phyloP scores from a whole-genome alignment of 1,140 invertebrate genomes.

The Drosophila parvula region DNA sequence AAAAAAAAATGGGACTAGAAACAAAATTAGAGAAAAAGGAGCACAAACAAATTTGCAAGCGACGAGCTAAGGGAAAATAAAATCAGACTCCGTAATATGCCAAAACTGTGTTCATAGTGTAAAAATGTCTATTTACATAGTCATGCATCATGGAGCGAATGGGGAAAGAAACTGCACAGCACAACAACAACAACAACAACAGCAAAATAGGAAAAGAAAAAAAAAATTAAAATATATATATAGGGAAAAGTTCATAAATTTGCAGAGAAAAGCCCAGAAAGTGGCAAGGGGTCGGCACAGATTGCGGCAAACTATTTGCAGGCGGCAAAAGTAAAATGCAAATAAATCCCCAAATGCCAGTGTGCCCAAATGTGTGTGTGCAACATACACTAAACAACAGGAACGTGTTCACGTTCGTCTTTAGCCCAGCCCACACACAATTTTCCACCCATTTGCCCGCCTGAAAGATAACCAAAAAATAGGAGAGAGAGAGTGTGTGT shows the following conservation, averaged over 20 bases:
- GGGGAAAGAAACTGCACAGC: background rate
- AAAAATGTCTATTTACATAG: constrained; percentile 80
- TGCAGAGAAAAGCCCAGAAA: constrained; percentile 25
- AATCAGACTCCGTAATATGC: constrained; percentile 65
- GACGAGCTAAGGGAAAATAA: constrained; percentile 23
- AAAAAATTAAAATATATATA: constrained; percentile 62
- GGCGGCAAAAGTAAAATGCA: constrained; percentile 71
- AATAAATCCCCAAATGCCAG: constrained; percentile 76
- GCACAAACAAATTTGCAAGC: constrained; percentile 43
- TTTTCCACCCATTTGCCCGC: constrained; percentile 49
- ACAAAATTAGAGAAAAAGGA: constrained; percentile 1
- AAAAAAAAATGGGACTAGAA: constrained; percentile 14
- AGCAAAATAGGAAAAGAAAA: constrained; percentile 2
- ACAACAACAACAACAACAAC: background rate
- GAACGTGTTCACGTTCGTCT: constrained; percentile 50
- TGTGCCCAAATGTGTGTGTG: constrained; percentile 3
- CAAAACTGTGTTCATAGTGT: constrained; percentile 74
- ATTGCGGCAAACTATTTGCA: constrained; percentile 78
- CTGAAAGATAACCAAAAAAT: constrained; percentile 62
- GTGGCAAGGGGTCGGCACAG: constrained; percentile 51
- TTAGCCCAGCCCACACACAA: constrained; percentile 20
- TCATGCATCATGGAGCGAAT: constrained; percentile 66
- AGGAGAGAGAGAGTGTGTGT: background rate
- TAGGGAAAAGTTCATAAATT: constrained; percentile 77
- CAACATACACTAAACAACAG: constrained; percentile 68